Base-by-base conservation (phyloP, 1,140 invertebrate genomes). In the Tetramorium alpestre region DNA sequence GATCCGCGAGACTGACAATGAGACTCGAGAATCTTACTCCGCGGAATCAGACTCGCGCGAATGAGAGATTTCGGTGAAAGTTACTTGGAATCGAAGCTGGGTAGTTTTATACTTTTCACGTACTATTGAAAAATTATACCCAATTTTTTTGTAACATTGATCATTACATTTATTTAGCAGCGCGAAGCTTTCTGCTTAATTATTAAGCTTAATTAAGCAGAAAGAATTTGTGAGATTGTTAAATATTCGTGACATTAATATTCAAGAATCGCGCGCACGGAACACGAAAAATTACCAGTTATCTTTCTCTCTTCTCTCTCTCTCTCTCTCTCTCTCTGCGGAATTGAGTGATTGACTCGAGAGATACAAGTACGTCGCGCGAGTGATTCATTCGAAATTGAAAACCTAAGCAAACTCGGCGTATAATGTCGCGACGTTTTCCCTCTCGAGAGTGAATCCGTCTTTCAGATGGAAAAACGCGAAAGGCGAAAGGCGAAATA, bases 21-120 rank as follows among this genome's bases (percentile, higher is more conserved):
- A 44, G 44, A 44, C 41, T 47, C 13, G 56, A 33, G 75, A 33
- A 11, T 64, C 60, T 76, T 44, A 18, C n/a, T 33, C 25, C 41
- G 1, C 1, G 28, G 28, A 38, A 10, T 22, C 22, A 22, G 22
- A 49, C n/a, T 41, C 28, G 60, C 25, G 44, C 76, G 58, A 64
- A 18, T 33, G 38, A 49, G 44, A 62, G 25, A 78, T 77, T 62
- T 77, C 18, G 28, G 60, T 65, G 60, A 78, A 78, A 78, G 60
- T 78, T 41, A 13, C 44, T 78, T 65, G 13, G 25, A 51, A 51
- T 2, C 25, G 11, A 73, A 73, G 47, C 6, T 25, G 10, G 8
- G 22, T 38, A 47, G 4, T 62, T 62, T 47, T 38, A 33, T 3
- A 33, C 33, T 33, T 33, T 33, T 33, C 4, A 33, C 28, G 28